Percentiles rank a stretch among this genome's conserved stretches.
phyloP scores from a whole-genome alignment of 2,888 invertebrate genomes.

The Osmoderma eremita region DNA sequence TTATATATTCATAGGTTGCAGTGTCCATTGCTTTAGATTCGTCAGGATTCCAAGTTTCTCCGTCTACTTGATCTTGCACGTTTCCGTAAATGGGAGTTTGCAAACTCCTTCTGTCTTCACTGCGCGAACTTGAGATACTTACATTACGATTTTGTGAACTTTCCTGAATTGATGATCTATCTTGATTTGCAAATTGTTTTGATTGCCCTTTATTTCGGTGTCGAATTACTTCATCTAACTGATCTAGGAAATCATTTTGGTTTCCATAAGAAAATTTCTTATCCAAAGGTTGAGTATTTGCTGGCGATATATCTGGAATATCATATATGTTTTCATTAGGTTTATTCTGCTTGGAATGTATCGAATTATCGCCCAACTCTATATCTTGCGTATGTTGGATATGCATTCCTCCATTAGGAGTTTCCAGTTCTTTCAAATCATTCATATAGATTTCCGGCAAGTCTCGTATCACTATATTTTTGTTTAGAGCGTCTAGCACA shows the following conservation, averaged over 20 bases:
- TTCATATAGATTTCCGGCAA: constrained; percentile 14
- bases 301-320: not conserved
- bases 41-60: too few species aligned
- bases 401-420: not conserved
- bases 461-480: constrained; percentile 5
- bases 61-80: too few species aligned
- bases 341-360: not conserved
- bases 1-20: too few species aligned
- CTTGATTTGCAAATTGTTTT: not conserved
- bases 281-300: constrained; percentile 22
- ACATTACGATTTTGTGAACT: too few species aligned
- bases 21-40: too few species aligned
- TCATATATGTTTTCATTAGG: not conserved
- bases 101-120: not conserved
- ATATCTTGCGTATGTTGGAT: not conserved
- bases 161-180: too few species aligned
- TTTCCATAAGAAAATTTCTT: constrained; percentile 23
- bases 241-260: constrained; percentile 22
- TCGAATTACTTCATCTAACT: constrained; percentile 27
- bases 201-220: not conserved
- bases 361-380: not conserved
- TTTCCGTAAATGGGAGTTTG: not conserved
- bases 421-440: constrained; percentile 20
- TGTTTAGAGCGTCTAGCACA: constrained; percentile 32
- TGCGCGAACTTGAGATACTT: not conserved